Conservation (phyloP, 1,140 invertebrate species). For the Drosophila erecta region DNA sequence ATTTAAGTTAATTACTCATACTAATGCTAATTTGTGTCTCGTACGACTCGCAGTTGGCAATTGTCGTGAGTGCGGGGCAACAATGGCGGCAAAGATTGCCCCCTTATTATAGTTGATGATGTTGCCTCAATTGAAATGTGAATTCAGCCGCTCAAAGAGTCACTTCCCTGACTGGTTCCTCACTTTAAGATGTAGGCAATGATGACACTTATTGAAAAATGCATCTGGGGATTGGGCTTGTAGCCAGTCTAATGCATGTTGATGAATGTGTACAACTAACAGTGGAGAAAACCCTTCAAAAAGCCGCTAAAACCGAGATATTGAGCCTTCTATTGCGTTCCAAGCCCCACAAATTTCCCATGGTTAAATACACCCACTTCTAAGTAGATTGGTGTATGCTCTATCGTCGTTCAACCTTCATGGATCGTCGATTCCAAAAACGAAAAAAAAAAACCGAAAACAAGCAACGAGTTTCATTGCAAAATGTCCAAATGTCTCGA, state of each 20-base stretch:
- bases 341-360: slow-evolving; percentile 20
- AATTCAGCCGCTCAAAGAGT: not conserved
- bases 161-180: not conserved
- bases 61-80: slow-evolving; percentile 54
- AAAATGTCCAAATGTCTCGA: slow-evolving; percentile 74
- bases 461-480: slow-evolving; percentile 24
- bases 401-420: slow-evolving; percentile 29
- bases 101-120: slow-evolving; percentile 14
- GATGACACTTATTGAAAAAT: too few relatives aligned
- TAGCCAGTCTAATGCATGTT: too few relatives aligned
- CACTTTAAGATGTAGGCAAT: too few relatives aligned
- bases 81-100: slow-evolving; percentile 20
- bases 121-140: slow-evolving; percentile 7
- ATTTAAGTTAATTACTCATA: slow-evolving; percentile 83
- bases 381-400: slow-evolving; percentile 16
- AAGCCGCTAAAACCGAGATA: not conserved
- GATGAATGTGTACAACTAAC: too few relatives aligned
- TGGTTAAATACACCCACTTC: slow-evolving; percentile 10
- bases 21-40: slow-evolving; percentile 78
- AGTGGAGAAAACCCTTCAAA: too few relatives aligned
- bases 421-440: slow-evolving; percentile 26
- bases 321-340: slow-evolving; percentile 1
- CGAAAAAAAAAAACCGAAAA: slow-evolving; percentile 3
- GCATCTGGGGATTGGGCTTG: too few relatives aligned
- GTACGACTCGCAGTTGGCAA: slow-evolving; percentile 42